These are phyloP conservation scores for Metellina segmentata DNA, from an alignment of 2,888 invertebrate genomes.

Conservation along the genomic window DNA sequence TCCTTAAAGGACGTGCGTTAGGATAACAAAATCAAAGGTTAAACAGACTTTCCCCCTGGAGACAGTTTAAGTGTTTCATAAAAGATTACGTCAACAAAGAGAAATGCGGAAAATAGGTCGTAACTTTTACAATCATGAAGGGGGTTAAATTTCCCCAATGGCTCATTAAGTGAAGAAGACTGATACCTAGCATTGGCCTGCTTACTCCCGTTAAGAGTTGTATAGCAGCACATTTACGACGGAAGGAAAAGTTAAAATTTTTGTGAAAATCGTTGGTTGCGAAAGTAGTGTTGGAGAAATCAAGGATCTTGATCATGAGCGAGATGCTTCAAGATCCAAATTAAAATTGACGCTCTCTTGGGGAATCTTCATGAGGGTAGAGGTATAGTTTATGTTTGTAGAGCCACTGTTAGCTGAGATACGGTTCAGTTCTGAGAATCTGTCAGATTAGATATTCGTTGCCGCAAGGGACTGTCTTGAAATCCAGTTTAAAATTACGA, in stretches of 20 bases:
- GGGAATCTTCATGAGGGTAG: too few species aligned
- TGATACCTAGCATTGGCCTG: background rate
- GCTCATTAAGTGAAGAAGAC: background rate
- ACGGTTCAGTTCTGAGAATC: too few species aligned
- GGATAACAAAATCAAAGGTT: background rate
- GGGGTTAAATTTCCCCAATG: slow-evolving; percentile 10
- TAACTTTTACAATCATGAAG: background rate
- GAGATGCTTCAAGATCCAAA: too few species aligned
- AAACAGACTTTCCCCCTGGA: background rate
- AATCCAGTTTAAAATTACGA: too few species aligned
- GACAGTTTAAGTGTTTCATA: slow-evolving; percentile 22
- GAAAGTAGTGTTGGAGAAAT: background rate
- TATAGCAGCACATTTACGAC: background rate
- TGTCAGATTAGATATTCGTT: too few species aligned
- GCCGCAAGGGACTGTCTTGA: too few species aligned
- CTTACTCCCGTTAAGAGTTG: background rate
- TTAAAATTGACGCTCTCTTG: too few species aligned
- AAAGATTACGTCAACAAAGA: background rate
- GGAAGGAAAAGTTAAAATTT: background rate
- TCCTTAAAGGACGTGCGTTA: background rate
- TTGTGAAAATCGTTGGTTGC: background rate
- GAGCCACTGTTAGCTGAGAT: too few species aligned
- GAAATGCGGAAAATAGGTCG: background rate
- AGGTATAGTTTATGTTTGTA: too few species aligned
- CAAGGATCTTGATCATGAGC: background rate